Evolutionary conservation across 2,113 vertebrate genomes (phyloP).

Genomic region (Peromyscus polionotus): DNA sequence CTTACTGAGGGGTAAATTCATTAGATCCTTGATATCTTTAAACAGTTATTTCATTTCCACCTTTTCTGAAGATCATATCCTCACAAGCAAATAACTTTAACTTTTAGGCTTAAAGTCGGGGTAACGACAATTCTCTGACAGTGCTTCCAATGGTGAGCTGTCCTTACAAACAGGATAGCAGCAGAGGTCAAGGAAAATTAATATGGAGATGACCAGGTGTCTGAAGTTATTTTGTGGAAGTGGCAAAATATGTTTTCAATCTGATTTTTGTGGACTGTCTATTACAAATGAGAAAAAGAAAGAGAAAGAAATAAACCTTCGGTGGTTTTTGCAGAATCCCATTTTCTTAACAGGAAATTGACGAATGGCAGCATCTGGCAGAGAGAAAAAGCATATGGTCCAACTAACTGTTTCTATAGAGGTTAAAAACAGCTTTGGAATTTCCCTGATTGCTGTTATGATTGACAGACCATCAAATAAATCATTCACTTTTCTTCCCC

Average conservation of each 20-base stretch:
- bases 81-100: constrained; percentile 41
- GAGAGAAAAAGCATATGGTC: constrained; percentile 88
- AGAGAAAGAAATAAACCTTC: constrained; percentile 12
- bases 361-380: constrained; percentile 91
- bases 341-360: constrained; percentile 91
- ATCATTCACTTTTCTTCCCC: constrained; percentile 84
- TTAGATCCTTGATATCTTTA: constrained; percentile 55
- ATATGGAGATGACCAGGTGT: constrained; percentile 33
- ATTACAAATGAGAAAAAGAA: constrained; percentile 57
- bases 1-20: constrained; percentile 35
- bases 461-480: constrained; percentile 90
- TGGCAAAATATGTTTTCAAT: constrained; percentile 51
- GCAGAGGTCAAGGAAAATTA: constrained; percentile 68
- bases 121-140: constrained; percentile 49
- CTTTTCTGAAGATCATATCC: background rate
- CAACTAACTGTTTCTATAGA: constrained; percentile 89
- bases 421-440: constrained; percentile 89
- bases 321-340: constrained; percentile 75
- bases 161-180: background rate
- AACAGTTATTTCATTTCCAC: constrained; percentile 25
- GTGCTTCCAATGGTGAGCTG: background rate
- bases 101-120: background rate
- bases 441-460: constrained; percentile 88
- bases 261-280: constrained; percentile 68
- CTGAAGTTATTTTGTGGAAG: constrained; percentile 63